phyloP scores from a whole-genome alignment of 2,888 invertebrate genomes.

The Clusia tigrina region DNA sequence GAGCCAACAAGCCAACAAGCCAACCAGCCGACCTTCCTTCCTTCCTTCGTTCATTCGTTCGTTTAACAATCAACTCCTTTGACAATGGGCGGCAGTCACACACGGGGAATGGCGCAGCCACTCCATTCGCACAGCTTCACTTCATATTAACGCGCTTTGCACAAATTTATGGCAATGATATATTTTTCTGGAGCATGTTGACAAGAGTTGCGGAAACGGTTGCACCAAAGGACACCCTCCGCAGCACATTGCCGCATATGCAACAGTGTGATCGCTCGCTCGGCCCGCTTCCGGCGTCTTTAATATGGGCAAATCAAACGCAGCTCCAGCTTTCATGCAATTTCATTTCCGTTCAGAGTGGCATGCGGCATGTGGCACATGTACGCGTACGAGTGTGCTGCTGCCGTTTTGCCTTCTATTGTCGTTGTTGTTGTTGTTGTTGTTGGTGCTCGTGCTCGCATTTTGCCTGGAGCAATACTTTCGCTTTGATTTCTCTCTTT shows the following conservation, averaged over 20 bases:
- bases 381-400: not conserved
- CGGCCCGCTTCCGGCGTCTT: not conserved
- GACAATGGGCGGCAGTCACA: not conserved
- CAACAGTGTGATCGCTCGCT: not conserved
- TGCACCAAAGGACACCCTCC: not conserved
- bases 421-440: no score
- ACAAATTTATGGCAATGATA: constrained; percentile 1
- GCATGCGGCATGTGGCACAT: not conserved
- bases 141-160: not conserved
- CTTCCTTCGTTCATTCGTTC: not conserved
- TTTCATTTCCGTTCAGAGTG: constrained; percentile 1
- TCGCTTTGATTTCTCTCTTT: constrained; percentile 1
- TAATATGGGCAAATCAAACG: not conserved
- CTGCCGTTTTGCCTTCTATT: not conserved
- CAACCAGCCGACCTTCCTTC: not conserved
- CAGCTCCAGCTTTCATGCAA: not conserved
- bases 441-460: no score
- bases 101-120: not conserved
- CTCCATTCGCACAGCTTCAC: not conserved
- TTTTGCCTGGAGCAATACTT: not conserved
- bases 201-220: not conserved
- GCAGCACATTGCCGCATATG: not conserved
- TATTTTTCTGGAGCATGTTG: not conserved
- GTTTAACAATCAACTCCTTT: no score
- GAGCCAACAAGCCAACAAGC: not conserved